These are phyloP conservation scores for Dichetophora obliterata DNA, from an alignment of 2,888 invertebrate species.

Conservation along the genomic window DNA sequence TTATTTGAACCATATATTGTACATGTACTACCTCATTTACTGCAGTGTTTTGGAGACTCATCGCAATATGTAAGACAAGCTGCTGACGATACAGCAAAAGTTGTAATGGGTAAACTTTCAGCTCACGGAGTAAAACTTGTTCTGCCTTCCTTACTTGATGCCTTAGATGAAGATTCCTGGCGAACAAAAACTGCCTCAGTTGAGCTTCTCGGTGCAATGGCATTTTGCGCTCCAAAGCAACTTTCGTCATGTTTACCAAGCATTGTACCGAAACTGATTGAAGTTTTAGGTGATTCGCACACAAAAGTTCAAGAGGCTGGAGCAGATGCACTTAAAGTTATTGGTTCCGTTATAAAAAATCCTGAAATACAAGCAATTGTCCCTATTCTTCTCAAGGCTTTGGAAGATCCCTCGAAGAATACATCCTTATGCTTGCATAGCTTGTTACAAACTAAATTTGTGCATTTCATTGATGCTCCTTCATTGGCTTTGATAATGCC, in stretches of 20 bases:
- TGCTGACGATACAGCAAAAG: constrained; percentile 95
- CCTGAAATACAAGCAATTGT: constrained; percentile 98
- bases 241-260: constrained; percentile 96
- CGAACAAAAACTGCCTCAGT: constrained; percentile 97
- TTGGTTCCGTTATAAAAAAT: constrained; percentile 97
- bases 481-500: constrained; percentile 99
- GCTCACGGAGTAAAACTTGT: constrained; percentile 98
- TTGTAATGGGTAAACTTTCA: constrained; percentile 94
- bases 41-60: constrained; percentile 95
- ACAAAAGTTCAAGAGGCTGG: constrained; percentile 97
- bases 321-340: constrained; percentile 93
- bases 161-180: constrained; percentile 98
- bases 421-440: constrained; percentile 95
- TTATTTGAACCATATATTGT: constrained; percentile 99
- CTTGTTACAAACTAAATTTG: constrained; percentile 94
- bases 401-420: constrained; percentile 96
- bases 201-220: constrained; percentile 97
- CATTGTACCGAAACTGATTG: constrained; percentile 97
- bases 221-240: constrained; percentile 98
- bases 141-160: constrained; percentile 91
- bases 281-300: constrained; percentile 97
- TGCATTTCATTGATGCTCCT: constrained; percentile 99
- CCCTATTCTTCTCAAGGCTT: constrained; percentile 86
- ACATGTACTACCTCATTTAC: constrained; percentile 93
- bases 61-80: constrained; percentile 96